These are phyloP conservation scores for Diloba caeruleocephala DNA, from an alignment of 2,888 invertebrate genomes.

Conservation along the genomic window DNA sequence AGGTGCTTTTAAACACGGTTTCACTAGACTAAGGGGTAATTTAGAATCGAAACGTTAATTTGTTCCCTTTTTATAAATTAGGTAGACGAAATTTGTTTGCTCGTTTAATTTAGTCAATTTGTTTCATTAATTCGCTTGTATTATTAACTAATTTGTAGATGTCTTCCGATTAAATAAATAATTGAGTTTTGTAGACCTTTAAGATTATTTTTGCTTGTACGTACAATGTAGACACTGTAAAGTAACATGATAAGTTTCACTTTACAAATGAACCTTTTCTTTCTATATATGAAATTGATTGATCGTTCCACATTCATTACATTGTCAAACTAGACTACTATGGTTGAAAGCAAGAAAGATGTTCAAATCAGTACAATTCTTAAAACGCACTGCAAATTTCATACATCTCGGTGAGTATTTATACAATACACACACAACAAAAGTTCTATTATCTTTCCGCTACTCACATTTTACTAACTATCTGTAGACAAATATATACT, in stretches of 20 bases:
- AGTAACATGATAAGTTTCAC: neutral
- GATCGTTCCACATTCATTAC: neutral
- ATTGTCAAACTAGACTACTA: neutral
- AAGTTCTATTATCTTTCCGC: slow-evolving; percentile 8
- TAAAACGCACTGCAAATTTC: neutral
- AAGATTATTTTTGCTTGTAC: neutral
- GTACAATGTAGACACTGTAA: neutral
- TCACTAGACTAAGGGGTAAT: slow-evolving; percentile 10
- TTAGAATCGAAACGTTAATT: slow-evolving; percentile 30
- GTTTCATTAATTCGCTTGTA: slow-evolving; percentile 7
- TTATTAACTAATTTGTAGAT: neutral
- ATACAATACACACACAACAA: slow-evolving; percentile 11
- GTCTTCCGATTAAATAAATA: neutral
- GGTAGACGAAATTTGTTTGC: neutral
- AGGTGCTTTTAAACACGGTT: slow-evolving; percentile 53
- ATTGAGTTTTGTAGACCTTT: too few relatives aligned
- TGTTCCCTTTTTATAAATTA: slow-evolving; percentile 10
- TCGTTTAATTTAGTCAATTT: slow-evolving; percentile 9
- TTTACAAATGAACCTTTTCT: neutral
- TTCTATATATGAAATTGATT: neutral
- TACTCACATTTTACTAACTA: slow-evolving; percentile 7
- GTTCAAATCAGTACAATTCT: slow-evolving; percentile 1
- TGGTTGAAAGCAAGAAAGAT: neutral
- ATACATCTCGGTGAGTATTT: slow-evolving; percentile 4
- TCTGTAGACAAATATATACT: neutral